phyloP scores from a whole-genome alignment of 2,888 invertebrate genomes.

The Xanthia togata region DNA sequence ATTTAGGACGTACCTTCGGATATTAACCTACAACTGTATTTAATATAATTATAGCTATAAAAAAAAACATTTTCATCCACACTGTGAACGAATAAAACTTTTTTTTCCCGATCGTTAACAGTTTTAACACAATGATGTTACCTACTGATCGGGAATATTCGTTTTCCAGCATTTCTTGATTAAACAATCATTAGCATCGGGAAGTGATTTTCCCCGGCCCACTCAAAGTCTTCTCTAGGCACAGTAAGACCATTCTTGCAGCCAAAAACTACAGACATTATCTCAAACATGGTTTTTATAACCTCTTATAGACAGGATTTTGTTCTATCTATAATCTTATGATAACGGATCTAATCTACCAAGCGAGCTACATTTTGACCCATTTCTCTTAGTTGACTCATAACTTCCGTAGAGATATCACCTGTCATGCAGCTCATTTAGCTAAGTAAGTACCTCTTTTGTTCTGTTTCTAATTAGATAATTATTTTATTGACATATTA shows the following conservation, averaged over 20 bases:
- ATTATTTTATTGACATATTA: no score
- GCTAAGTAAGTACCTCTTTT: not conserved
- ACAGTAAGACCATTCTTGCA: not conserved
- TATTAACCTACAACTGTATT: not conserved
- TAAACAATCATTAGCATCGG: no score
- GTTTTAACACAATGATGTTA: no score
- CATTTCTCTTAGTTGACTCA: slow-evolving; percentile 46
- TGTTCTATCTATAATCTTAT: slow-evolving; percentile 33
- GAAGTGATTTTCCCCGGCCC: not conserved
- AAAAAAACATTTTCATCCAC: no score
- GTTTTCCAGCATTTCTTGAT: not conserved
- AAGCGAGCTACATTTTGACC: slow-evolving; percentile 28
- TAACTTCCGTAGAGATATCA: slow-evolving; percentile 20
- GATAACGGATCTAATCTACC: slow-evolving; percentile 38
- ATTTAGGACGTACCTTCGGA: slow-evolving; percentile 1
- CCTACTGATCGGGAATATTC: no score
- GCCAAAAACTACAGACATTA: not conserved
- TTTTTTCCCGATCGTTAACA: no score
- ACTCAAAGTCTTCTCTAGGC: not conserved
- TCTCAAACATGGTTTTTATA: slow-evolving; percentile 18
- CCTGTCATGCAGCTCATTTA: not conserved
- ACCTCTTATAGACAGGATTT: slow-evolving; percentile 22
- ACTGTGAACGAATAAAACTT: no score
- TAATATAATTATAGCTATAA: not conserved
- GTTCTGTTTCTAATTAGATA: no score